phyloP scores from a whole-genome alignment of 2,888 invertebrate genomes.

The Caenorhabditis doughertyi region DNA sequence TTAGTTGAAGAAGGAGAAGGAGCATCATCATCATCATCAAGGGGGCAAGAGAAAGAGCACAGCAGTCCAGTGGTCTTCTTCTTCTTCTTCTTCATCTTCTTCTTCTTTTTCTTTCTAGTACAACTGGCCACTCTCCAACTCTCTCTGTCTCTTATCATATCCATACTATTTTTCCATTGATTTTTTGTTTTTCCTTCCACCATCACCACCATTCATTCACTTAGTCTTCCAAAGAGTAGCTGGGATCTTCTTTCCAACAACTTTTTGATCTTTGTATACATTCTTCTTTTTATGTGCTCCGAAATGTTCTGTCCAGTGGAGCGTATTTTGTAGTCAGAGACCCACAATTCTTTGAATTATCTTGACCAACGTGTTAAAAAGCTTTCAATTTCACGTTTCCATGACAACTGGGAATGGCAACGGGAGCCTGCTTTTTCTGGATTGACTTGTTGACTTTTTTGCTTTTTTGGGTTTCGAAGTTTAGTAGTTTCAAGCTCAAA shows the following conservation, averaged over 20 bases:
- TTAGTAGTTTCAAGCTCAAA: no score
- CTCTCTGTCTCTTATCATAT: slow-evolving; percentile 39
- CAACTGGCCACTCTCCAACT: slow-evolving; percentile 53
- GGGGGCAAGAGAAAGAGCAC: slow-evolving; percentile 3
- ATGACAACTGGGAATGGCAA: background rate
- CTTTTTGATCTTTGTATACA: slow-evolving; percentile 3
- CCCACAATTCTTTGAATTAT: background rate
- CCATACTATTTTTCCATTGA: slow-evolving; percentile 33
- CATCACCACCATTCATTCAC: background rate
- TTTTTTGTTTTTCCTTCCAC: slow-evolving; percentile 33
- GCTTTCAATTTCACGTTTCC: background rate
- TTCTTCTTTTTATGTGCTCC: no score
- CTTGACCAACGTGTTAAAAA: no score
- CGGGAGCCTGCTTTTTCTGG: background rate
- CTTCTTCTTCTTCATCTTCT: slow-evolving; percentile 17
- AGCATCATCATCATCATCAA: slow-evolving; percentile 29
- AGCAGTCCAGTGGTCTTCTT: slow-evolving; percentile 22
- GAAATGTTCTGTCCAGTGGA: background rate
- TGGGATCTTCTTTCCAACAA: background rate
- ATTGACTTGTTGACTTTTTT: background rate
- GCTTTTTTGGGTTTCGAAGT: background rate
- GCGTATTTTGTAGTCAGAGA: background rate
- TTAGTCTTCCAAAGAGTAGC: no score
- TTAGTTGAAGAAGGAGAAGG: background rate
- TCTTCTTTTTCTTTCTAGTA: slow-evolving; percentile 42